A percentile compares a stretch with the other conserved stretches of the same genome.
phyloP scores from a whole-genome alignment of 1,140 invertebrate species.

The Palaemon carinicauda region DNA sequence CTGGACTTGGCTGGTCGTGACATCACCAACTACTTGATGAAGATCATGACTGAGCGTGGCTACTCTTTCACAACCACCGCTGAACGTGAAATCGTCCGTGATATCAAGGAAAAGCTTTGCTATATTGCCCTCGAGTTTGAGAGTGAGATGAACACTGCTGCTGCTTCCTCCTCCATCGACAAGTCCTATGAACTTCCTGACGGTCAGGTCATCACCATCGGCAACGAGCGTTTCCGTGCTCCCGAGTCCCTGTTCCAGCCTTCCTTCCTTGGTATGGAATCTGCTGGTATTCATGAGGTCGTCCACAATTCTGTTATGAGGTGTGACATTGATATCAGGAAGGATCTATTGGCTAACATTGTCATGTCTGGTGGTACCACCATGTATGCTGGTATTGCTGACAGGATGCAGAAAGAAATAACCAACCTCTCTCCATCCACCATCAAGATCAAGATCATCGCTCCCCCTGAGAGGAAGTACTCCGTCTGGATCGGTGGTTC shows the following conservation, averaged over 20 bases:
- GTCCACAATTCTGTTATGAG: too few species aligned
- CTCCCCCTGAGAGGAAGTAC: too few species aligned
- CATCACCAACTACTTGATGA: conserved; percentile 67
- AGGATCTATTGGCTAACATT: too few species aligned
- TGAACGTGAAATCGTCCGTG: conserved; percentile 89
- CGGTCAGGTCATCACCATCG: conserved; percentile 65
- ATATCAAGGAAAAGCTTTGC: conserved; percentile 92
- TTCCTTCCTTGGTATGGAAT: too few species aligned
- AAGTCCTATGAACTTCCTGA: conserved; percentile 65
- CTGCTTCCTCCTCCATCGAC: conserved; percentile 62
- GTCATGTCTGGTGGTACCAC: too few species aligned
- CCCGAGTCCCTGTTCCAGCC: conserved; percentile 66
- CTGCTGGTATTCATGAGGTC: too few species aligned
- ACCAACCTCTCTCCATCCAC: too few species aligned
- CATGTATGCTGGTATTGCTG: too few species aligned
- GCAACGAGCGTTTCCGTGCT: conserved; percentile 63
- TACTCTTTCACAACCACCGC: conserved; percentile 70
- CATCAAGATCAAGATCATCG: too few species aligned
- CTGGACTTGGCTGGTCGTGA: conserved; percentile 62
- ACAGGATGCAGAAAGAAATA: too few species aligned
- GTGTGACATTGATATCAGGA: too few species aligned
- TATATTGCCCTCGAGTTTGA: conserved; percentile 75
- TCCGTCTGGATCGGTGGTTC: too few species aligned
- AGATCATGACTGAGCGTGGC: conserved; percentile 79
- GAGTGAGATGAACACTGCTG: conserved; percentile 55